Evolutionary conservation across 1,140 invertebrate genomes (phyloP), one percentile per base, ranked within the genome.

Genomic region (Matsumurasca onukii): DNA sequence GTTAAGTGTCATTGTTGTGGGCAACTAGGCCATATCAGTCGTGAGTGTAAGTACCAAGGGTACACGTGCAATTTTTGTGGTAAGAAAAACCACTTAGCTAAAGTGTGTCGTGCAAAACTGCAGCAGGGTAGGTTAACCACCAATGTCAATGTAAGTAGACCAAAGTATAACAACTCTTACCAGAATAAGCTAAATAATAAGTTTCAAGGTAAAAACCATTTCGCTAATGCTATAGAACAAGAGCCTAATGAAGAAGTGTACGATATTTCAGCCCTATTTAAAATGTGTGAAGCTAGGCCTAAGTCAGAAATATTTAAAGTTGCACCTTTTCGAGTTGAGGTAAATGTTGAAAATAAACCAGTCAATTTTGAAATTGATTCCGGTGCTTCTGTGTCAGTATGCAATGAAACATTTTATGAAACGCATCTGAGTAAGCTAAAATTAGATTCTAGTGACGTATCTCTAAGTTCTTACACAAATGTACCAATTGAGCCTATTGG

Each of bases 1-100:
- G 51, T 12, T 55, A 55, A 55, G 51, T 55, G 51, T 55, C 5
- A n/a, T 20, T 55, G 51, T 55, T 55, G 51, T 55, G 51, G 51
- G 12, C 12, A 55, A 12, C 12, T 55, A 55, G 51, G 51, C 5
- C 51, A n/a, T n/a, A n/a, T n/a, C n/a, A n/a, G n/a, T n/a, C n/a
- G n/a, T n/a, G n/a, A n/a, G n/a, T n/a, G n/a, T 45, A 45, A 45
- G 17, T 45, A 45, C 17, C 17, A 45, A 12, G 34, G 34, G 9
- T 9, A 9, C 9, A 17, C 17, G 9, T 45, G 34, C 17, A 9
- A 45, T 45, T 45, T 45, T 17, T 45, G 34, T 45, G 17, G 17
- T 9, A 45, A 12, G 34, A 45, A 45, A 45, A 45, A 45, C 17
- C 34, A 45, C 17, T 45, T 45, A 45, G 34, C 34, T 17, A 45